Evolutionary conservation across 2,888 invertebrate genomes (phyloP).

Genomic region (Dasysyrphus albostriatus): DNA sequence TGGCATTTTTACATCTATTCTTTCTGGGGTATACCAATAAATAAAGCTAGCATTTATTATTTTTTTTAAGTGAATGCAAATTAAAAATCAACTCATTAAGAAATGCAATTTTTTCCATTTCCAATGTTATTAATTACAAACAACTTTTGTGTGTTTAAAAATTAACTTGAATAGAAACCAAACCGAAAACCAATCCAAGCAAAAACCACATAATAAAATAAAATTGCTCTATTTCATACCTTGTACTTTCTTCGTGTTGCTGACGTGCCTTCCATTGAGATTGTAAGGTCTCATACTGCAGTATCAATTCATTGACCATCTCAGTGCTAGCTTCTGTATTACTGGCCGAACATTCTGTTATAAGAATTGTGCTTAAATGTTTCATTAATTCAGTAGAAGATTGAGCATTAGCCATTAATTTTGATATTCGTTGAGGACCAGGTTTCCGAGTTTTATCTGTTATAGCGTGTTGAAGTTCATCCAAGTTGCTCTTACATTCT

Average conservation of each 20-base stretch:
- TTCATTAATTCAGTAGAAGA: conserved; percentile 92
- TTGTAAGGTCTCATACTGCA: conserved; percentile 88
- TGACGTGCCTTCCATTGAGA: conserved; percentile 90
- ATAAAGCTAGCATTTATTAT: no score
- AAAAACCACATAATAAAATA: conserved; percentile 7
- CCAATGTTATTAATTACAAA: not conserved
- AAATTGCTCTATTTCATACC: conserved; percentile 85
- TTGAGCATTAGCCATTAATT: conserved; percentile 90
- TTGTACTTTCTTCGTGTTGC: conserved; percentile 90
- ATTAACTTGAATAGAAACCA: conserved; percentile 18
- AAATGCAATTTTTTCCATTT: not conserved
- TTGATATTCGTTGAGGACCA: conserved; percentile 89
- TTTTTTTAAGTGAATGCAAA: not conserved
- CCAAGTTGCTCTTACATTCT: conserved; percentile 89
- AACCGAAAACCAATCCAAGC: conserved; percentile 42
- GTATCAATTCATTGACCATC: conserved; percentile 87
- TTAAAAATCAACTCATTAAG: not conserved
- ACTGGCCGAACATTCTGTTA: conserved; percentile 89
- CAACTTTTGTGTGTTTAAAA: not conserved
- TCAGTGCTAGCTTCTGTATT: conserved; percentile 88
- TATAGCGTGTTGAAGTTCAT: conserved; percentile 88
- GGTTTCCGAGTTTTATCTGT: conserved; percentile 86
- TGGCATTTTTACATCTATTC: no score
- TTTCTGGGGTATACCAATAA: no score
- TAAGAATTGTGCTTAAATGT: conserved; percentile 90